Evolutionary conservation across 2,888 invertebrate species (phyloP).

Genomic region (Pachycephus smyrnensis): DNA sequence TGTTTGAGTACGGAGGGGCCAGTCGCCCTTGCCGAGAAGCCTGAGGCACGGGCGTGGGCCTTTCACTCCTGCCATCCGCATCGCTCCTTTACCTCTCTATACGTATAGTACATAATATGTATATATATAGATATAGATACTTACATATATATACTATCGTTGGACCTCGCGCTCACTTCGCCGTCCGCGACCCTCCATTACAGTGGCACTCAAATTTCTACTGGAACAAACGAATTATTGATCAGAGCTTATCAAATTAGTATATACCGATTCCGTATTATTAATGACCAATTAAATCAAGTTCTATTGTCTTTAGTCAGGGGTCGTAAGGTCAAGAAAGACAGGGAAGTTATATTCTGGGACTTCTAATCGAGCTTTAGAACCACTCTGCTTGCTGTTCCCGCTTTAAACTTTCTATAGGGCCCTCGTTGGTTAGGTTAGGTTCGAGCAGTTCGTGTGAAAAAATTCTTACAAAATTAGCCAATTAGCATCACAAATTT

Average conservation of each 20-base stretch:
- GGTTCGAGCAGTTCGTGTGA: neutral
- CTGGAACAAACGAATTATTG: neutral
- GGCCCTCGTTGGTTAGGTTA: neutral
- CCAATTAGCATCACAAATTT: neutral
- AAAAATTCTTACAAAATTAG: neutral
- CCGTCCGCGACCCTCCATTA: slow-evolving; percentile 37
- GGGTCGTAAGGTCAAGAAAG: neutral
- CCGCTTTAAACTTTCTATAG: neutral
- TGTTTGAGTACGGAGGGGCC: slow-evolving; percentile 56
- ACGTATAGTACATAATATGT: slow-evolving; percentile 11
- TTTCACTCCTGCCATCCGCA: slow-evolving; percentile 67
- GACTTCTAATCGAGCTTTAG: neutral
- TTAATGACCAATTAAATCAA: too few species aligned
- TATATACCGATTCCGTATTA: neutral
- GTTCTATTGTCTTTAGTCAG: neutral
- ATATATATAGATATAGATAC: slow-evolving; percentile 12
- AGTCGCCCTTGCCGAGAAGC: slow-evolving; percentile 66
- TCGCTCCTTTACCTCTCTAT: slow-evolving; percentile 51
- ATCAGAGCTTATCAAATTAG: neutral
- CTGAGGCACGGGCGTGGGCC: slow-evolving; percentile 68
- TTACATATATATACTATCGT: slow-evolving; percentile 12
- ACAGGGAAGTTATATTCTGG: neutral
- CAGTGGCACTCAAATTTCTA: slow-evolving; percentile 45
- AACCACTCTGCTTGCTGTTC: neutral
- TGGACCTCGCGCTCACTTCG: slow-evolving; percentile 18